Base-by-base conservation (phyloP, 30 jellyfish, hydroid and myxozoan species). In the Pelagia noctiluca region DNA sequence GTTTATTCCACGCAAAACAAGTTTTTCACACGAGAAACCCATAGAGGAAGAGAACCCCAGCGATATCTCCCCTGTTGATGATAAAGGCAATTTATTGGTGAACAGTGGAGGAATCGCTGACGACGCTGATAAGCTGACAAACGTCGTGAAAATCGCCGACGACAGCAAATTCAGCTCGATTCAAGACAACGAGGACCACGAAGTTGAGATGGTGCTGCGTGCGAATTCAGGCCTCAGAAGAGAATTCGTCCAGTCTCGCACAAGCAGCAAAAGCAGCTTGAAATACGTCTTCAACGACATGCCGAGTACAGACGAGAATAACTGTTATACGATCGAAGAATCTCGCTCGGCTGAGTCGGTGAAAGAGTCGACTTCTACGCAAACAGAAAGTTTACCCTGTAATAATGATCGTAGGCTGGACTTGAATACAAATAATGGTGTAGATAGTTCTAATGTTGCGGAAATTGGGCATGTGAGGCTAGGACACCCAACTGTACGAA, bases 41-140 rank as follows among this genome's bases (percentile, higher is more conserved):
- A 91, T 91, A 18, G 95, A 91, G 42, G 98, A 91, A 48, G 98
- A 91, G 76, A 78, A 69, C 80, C 96, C 91, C 12, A 33, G 85
- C 48, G 96, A 86, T 34, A 65, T 86, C 3, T 86, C 96, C 1
- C 96, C 96, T 1, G 47, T 42, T 49, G 90, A 49, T 16, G 73
- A 70, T 16, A 79, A 79, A 21, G 78, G 53, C 50, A 12, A 37
- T 2, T 2, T 30, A 8, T 70, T 70, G 2, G 5, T 54, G 30
- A 50, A 50, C 18, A 63, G 21, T 1, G 54, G 57, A 31, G 35
- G 35, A 35, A 29, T 23, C 0, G 50, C 37, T 50, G 81, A 75
- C 11, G 32, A 80, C 0, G n/a, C n/a, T n/a, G 24, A 37, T 2
- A 7, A 70, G 10, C 35, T 70, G 2, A 28, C 71, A 35, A 50